phyloP scores from a whole-genome alignment of 2,113 vertebrate species.

The Pelodiscus sinensis region DNA sequence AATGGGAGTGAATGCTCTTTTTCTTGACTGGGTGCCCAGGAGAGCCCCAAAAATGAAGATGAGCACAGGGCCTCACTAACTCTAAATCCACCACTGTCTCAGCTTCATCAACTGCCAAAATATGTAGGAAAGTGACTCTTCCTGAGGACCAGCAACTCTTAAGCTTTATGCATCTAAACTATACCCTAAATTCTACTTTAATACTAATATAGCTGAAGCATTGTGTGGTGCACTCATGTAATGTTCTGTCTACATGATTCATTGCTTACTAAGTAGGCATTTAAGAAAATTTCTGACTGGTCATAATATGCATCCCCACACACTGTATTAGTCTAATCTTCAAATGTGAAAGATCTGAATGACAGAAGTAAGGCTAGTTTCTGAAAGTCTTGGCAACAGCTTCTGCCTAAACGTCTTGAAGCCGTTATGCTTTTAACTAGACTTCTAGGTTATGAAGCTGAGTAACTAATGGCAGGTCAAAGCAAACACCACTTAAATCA shows the following conservation, averaged over 20 bases:
- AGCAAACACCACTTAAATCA: constrained; percentile 37
- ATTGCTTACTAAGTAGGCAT: background rate
- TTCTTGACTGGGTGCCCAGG: no score
- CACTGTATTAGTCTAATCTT: background rate
- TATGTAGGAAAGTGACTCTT: background rate
- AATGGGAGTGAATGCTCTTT: no score
- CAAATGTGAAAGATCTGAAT: background rate
- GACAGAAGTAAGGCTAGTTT: background rate
- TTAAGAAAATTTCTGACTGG: background rate
- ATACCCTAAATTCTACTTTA: background rate
- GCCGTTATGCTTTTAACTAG: background rate
- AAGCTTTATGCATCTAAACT: fast-evolving
- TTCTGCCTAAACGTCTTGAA: background rate
- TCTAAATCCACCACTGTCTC: background rate
- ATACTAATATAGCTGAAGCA: background rate
- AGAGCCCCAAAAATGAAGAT: no score
- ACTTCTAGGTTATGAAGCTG: background rate
- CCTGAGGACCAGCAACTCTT: background rate
- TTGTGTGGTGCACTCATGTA: background rate
- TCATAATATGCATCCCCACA: background rate
- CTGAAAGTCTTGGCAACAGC: constrained; percentile 20
- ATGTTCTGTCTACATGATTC: background rate
- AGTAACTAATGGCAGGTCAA: constrained; percentile 1
- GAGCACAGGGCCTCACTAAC: no score
- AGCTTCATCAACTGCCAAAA: background rate